Conservation (phyloP, 2,113 vertebrate species). For the Zosterops japonicus region DNA sequence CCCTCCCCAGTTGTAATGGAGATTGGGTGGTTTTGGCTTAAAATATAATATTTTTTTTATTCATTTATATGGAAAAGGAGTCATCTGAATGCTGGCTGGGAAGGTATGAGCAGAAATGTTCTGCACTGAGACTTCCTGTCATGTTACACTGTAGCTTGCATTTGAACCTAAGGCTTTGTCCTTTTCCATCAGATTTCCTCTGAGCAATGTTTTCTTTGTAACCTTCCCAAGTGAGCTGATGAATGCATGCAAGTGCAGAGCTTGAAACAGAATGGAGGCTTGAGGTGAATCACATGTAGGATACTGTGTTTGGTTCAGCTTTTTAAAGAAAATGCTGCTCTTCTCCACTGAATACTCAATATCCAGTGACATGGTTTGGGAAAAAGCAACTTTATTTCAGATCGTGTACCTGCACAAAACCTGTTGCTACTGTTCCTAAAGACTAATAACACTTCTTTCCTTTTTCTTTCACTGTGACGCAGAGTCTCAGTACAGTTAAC, state of each 20-base stretch:
- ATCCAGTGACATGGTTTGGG: neutral
- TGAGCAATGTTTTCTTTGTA: neutral
- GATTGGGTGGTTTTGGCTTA: neutral
- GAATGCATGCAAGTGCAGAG: neutral
- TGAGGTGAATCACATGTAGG: neutral
- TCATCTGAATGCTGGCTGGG: neutral
- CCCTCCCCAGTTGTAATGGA: neutral
- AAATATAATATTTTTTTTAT: neutral
- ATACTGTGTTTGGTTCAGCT: neutral
- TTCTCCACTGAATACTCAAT: neutral
- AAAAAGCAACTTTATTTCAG: neutral
- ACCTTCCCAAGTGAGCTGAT: neutral
- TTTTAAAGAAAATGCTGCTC: neutral
- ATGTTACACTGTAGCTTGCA: neutral
- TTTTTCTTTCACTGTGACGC: neutral
- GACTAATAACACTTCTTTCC: neutral
- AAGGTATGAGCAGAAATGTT: neutral
- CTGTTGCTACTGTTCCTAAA: neutral
- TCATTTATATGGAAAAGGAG: neutral
- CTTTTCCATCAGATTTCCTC: neutral
- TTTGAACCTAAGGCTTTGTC: neutral
- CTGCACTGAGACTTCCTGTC: neutral
- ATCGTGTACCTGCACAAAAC: neutral
- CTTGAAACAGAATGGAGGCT: neutral
- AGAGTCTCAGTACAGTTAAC: neutral